A percentile compares a stretch with the other conserved stretches of the same genome.
phyloP scores from a whole-genome alignment of 2,888 invertebrate species.

The Polyommatus icarus region DNA sequence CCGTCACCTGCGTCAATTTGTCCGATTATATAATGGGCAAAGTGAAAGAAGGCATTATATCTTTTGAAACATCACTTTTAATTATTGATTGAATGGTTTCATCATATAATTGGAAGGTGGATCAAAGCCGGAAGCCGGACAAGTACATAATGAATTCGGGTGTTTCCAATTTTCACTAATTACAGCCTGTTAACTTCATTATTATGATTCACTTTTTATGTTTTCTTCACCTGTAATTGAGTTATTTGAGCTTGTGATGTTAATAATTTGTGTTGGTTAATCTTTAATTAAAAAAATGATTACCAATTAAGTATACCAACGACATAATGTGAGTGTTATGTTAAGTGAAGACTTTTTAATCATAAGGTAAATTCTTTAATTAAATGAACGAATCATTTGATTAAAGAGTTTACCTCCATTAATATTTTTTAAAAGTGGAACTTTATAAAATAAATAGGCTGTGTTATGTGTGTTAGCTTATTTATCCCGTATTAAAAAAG shows the following conservation, averaged over 20 bases:
- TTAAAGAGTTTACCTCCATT: no score
- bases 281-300: no score
- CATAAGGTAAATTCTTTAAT: no score
- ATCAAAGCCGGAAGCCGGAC: constrained; percentile 3
- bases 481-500: no score
- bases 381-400: no score
- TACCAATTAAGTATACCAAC: no score
- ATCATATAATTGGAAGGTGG: background rate
- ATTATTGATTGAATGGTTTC: background rate
- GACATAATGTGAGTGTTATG: no score
- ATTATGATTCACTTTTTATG: constrained; percentile 7
- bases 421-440: no score
- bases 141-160: background rate
- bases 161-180: constrained; percentile 3
- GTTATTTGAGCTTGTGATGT: background rate
- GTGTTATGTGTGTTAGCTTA: no score
- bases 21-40: background rate
- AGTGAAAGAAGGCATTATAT: background rate
- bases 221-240: background rate
- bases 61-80: background rate
- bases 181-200: background rate
- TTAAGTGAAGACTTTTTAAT: no score
- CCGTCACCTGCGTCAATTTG: no score
- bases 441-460: background rate
- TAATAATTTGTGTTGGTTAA: no score